Base-by-base conservation (phyloP, 1,140 invertebrate species). In the Drosophila nigrodunni region DNA sequence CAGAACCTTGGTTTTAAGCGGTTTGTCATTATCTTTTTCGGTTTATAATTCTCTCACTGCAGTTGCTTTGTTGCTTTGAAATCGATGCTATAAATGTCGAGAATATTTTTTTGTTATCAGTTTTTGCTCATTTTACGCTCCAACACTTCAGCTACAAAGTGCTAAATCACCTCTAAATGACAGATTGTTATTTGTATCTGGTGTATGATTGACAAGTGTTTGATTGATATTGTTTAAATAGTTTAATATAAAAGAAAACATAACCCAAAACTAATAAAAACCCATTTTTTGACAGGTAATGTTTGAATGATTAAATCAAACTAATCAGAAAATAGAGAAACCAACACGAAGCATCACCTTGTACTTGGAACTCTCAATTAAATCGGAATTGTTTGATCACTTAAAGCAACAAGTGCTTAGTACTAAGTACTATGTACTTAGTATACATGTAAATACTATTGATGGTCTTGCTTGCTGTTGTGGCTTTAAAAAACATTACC, bases 401-500 rank as follows among this genome's bases (percentile, higher is more conserved):
- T n/a, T 37, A 25, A 37, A 39, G 34, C 59, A 62, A 37, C 58
- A 34, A 10, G 41, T 30, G 46, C 39, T 1, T 4, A 41, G 66
- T 64, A 58, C 43, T 43, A 6, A 13, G n/a, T 30, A 52, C 13
- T 6, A 15, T 43, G 50, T 21, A 30, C 21, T 41, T 41, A 55
- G 25, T 57, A 62, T n/a, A 15, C 10, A 58, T 30, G n/a, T 43
- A 41, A 49, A 46, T 47, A 68, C 34, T 34, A 49, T 68, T 43
- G 39, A 43, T 49, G 43, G 37, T 13, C 30, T 57, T 59, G 49
- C 37, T 47, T 58, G 54, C 9, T 39, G 34, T 62, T 18, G 46
- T 18, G 59, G 59, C 18, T 62, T 15, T 54, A 3, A 13, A 10
- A 61, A 37, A 35, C 25, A 30, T 30, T 61, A 50, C 46, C 25